phyloP scores from a whole-genome alignment of 2,797 vertebrate species.

The Gallinago solitaria region DNA sequence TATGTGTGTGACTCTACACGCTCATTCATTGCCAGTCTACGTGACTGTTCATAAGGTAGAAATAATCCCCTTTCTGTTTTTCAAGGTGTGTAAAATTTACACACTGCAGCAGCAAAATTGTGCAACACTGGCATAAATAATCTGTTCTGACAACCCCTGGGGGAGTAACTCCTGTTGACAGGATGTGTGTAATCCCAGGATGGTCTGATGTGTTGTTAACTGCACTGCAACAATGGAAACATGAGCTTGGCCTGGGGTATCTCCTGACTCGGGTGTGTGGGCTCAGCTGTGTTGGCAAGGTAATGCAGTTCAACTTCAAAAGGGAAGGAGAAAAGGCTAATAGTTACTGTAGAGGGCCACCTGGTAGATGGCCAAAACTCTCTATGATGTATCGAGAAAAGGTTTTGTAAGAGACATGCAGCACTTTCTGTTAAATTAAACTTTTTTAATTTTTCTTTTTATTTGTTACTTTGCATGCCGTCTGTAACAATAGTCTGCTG shows the following conservation, averaged over 20 bases:
- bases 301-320: not conserved
- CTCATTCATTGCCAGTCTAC: not conserved
- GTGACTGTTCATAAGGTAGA: not conserved
- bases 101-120: constrained; percentile 1
- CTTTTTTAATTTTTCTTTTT: not conserved
- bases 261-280: not conserved
- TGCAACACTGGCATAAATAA: constrained; percentile 20
- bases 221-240: not conserved
- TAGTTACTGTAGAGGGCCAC: not conserved
- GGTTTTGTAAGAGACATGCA: not conserved
- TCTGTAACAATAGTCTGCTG: not conserved
- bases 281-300: not conserved
- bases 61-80: not conserved
- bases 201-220: not conserved
- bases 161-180: constrained; percentile 7
- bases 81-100: not conserved
- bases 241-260: not conserved
- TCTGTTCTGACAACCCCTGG: constrained; percentile 26
- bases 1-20: not conserved
- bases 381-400: not conserved
- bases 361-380: not conserved
- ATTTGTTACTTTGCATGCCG: not conserved
- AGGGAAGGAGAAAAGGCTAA: not conserved
- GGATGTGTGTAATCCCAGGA: not conserved
- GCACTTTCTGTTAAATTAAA: not conserved